Evolutionary conservation across 2,113 vertebrate genomes (phyloP), one percentile per base, ranked within the genome.

Genomic region (Glaucidium brasilianum): DNA sequence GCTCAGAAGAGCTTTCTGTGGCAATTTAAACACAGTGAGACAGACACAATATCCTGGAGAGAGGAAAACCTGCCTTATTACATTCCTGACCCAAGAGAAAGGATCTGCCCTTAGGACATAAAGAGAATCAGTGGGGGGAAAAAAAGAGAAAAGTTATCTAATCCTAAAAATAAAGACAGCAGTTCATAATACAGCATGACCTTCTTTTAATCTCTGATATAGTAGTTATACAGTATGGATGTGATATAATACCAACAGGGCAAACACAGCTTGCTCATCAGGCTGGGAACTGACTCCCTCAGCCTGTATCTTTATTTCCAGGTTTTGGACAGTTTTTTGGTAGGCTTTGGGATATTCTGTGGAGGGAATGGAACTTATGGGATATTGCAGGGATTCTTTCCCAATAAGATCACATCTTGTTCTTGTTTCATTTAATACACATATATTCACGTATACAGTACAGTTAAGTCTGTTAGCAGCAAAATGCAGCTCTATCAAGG

Each of bases 21-120:
- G 98, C 98, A 98, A 98, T 98, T 98, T 98, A 98, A 98, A 98
- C 97, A 98, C 98, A 98, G 97, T 87, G 97, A 99, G 98, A 98
- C 98, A 98, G 98, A 99, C 98, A 98, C 98, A 98, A 99, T 99
- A 99, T 99, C 98, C 98, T 98, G 98, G 98, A 98, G 97, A 98
- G 96, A 98, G 98, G 96, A 98, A 98, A 98, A 98, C 96, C 96
- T 93, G 96, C 95, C 98, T 98, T 98, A 99, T 98, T 98, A 98
- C 98, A 99, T 99, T 99, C 98, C 98, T 98, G 98, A 98, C 98
- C 97, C 97, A 93, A 86, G 87, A 98, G 98, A 97, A 98, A 96
- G 97, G 97, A 98, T 98, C 96, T 98, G 94, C 96, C 97, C 97
- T 97, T 73, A 97, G 97, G 98, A 97, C 94, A 97, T 93, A 95